Evolutionary conservation across 2,113 vertebrate genomes (phyloP), one percentile per base, ranked within the genome.

Genomic region (Butastur rufipennis): DNA sequence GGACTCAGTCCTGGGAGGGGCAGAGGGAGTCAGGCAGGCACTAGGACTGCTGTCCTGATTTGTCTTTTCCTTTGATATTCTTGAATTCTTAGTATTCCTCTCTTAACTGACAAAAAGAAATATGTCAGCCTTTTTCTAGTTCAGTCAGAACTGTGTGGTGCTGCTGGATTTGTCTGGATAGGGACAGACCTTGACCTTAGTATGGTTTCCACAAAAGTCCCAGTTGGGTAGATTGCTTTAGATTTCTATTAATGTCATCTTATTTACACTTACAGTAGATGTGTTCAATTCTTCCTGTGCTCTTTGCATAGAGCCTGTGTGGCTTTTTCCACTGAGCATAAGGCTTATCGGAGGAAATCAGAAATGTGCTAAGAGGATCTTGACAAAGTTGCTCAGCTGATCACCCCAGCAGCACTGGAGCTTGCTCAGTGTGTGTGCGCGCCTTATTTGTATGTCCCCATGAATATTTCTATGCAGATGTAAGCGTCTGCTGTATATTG

Each of bases 371-470:
- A 2, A n/a, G 80, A 90, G 82, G 79, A 40, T 65, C 71, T 16
- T 2, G 22, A 22, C 13, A 9, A 40, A 31, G 31, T 13, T 40
- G 80, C 73, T 88, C 25, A 40, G 62, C 79, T 18, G 52, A 55
- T 71, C 22, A 2, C 40, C 36, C 50, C 58, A 7, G 25, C 68
- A 68, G 71, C 3, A 2, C 25, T 31, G 52, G 47, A 13, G 40
- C 50, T 73, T 15, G n/a, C 34, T 34, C 0, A 0, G 22, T 3
- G 47, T 4, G 7, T 8, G 42, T 3, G 6, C 3, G 23, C 0
- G 16, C 43, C 47, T n/a, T 34, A n/a, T 31, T 40, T 45, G 29
- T 50, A 13, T 2, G 20, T 84, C 65, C 86, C 94, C 68, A 25
- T 50, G 62, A 92, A 79, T 86, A 78, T 38, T 90, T 78, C 68